These are phyloP conservation scores for Zaprionus camerounensis DNA, from an alignment of 1,140 invertebrate species.

Conservation along the genomic window DNA sequence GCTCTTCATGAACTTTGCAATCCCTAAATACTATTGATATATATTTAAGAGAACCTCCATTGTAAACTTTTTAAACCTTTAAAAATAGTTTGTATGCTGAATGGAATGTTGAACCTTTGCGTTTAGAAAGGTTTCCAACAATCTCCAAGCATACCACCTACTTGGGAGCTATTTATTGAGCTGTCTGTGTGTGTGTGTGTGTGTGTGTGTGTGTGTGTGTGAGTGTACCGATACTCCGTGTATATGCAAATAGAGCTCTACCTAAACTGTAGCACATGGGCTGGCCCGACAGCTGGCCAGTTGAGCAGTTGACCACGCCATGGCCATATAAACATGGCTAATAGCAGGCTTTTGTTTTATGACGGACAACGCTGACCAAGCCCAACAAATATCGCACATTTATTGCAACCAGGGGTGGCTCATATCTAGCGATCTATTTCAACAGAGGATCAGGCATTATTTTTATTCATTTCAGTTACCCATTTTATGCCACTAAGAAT, in stretches of 20 bases:
- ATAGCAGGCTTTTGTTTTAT: constrained; percentile 71
- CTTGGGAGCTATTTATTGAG: neutral
- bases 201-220: neutral
- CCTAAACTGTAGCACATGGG: constrained; percentile 73
- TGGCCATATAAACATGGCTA: constrained; percentile 62
- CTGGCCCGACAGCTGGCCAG: constrained; percentile 60
- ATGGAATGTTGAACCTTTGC: constrained; percentile 18
- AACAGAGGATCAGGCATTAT: neutral
- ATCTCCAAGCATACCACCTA: constrained; percentile 1
- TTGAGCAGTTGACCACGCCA: constrained; percentile 61
- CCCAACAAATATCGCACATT: constrained; percentile 75
- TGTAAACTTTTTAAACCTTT: neutral
- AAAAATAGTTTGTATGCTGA: neutral
- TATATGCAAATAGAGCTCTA: constrained; percentile 68
- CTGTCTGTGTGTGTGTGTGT: neutral
- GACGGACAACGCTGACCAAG: constrained; percentile 64
- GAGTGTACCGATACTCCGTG: constrained; percentile 20
- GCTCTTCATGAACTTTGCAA: neutral
- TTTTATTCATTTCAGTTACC: constrained; percentile 1
- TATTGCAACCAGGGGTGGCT: constrained; percentile 61
- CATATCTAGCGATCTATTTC: neutral
- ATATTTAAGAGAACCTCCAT: neutral
- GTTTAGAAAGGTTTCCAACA: constrained; percentile 23
- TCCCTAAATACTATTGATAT: neutral
- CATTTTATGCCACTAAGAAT: neutral